phyloP scores from a whole-genome alignment of 2,888 invertebrate species.

The Athripsodes cinereus region DNA sequence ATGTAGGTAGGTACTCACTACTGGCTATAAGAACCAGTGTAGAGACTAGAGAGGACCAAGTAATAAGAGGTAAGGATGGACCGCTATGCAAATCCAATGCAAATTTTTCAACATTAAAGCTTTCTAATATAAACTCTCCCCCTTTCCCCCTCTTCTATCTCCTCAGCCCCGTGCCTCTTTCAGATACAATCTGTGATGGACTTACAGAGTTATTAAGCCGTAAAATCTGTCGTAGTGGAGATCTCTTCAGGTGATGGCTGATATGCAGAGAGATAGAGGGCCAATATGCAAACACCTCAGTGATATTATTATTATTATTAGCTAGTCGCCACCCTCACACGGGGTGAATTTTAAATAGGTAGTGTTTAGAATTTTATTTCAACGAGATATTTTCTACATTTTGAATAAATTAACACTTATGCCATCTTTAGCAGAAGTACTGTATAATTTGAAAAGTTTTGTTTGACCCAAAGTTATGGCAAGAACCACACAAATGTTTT shows the following conservation, averaged over 20 bases:
- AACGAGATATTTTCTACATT: too few relatives aligned
- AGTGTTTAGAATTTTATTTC: too few relatives aligned
- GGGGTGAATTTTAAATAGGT: neutral
- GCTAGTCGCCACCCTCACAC: neutral
- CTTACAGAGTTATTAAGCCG: conserved; percentile 10
- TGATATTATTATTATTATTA: neutral
- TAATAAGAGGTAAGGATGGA: conserved; percentile 27
- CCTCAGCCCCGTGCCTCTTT: neutral
- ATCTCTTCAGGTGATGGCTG: conserved; percentile 8
- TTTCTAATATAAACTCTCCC: conserved; percentile 26
- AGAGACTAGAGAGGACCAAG: conserved; percentile 7
- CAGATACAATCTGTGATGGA: conserved; percentile 15
- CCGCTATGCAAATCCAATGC: conserved; percentile 28
- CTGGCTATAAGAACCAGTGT: conserved; percentile 4
- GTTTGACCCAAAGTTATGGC: too few relatives aligned
- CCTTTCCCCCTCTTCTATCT: neutral
- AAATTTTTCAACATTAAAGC: conserved; percentile 28
- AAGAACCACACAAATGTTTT: too few relatives aligned
- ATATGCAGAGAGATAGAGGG: neutral
- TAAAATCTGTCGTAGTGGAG: conserved; percentile 6
- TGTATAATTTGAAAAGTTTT: too few relatives aligned
- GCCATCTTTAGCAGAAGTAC: too few relatives aligned
- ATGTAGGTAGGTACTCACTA: conserved; percentile 6
- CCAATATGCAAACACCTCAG: conserved; percentile 1
- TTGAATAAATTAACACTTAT: too few relatives aligned